Evolutionary conservation across 2,113 vertebrate species (phyloP).

Genomic region (Chrysemys picta): DNA sequence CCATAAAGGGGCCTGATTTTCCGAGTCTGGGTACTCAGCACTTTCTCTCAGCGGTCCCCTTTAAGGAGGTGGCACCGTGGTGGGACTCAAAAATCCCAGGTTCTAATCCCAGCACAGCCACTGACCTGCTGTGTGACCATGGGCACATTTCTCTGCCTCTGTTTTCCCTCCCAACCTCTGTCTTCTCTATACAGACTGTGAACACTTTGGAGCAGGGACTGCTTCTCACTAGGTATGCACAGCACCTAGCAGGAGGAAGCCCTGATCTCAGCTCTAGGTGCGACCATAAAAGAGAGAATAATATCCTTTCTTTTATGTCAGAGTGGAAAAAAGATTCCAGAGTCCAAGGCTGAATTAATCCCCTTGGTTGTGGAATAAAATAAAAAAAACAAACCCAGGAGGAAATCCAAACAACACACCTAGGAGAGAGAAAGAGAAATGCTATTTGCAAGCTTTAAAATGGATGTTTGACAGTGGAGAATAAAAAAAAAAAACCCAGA

Average conservation of each 20-base stretch:
- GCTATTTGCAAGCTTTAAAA: background rate
- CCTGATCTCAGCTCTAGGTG: background rate
- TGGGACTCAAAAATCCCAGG: too few species aligned
- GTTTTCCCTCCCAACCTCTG: background rate
- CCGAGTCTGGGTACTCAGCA: background rate
- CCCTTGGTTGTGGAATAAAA: background rate
- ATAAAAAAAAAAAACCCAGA: background rate
- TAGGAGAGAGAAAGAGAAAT: background rate
- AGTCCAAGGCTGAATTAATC: background rate
- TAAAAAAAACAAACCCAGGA: background rate
- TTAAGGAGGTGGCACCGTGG: background rate
- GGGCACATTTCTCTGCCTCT: background rate
- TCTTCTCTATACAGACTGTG: background rate
- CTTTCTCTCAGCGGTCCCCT: background rate
- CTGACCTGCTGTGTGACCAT: background rate
- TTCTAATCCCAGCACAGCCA: background rate
- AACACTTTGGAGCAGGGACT: background rate
- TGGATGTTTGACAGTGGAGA: background rate
- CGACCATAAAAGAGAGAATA: background rate
- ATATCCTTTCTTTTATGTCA: background rate
- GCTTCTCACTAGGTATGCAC: background rate
- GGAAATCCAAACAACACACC: background rate
- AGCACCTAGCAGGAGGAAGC: background rate
- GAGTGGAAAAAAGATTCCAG: background rate
- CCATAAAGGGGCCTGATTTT: too few species aligned